Evolutionary conservation across 2,797 vertebrate species (phyloP), one percentile per base, ranked within the genome.

Genomic region (Xyrichtys novacula): DNA sequence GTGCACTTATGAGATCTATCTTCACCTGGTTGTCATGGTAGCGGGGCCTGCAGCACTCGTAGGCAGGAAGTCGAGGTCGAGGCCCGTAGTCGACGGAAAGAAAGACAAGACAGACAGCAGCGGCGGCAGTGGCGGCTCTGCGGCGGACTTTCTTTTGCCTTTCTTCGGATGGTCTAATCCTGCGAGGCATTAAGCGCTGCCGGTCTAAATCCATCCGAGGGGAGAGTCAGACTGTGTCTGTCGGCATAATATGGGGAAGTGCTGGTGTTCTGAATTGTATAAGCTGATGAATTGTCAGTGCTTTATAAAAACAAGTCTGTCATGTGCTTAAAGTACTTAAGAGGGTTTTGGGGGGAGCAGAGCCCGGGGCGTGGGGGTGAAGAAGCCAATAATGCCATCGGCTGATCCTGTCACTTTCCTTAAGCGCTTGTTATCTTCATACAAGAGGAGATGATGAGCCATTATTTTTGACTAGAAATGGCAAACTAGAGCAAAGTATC

Each of bases 381-480:
- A 70, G 68, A 58, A 70, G 80, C 78, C 80, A 82, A 75, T 64
- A 28, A n/a, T 56, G 78, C 75, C 65, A 69, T 67, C 52, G 63
- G 78, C 75, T 65, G 65, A 78, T 87, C 80, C 76, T 85, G 86
- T 86, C 85, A 54, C 80, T 80, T 84, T 87, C 79, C 71, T 84
- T 91, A 88, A 91, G 89, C 81, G 87, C 89, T 90, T 89, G 78
- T 74, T 74, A 84, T 90, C 89, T 88, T 91, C 89, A 87, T 88
- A 83, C 68, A 58, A 65, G 71, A 86, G 88, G 83, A 90, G 83
- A 88, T 77, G 84, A 84, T 46, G 58, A 57, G 86, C 90, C 92
- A 91, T 92, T 93, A 72, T 92, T 93, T 92, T 92, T 89, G 78
- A 88, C 90, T 90, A 90, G 90, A 92, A 94, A 94, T 91, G 91